Base-by-base conservation (phyloP, 2,797 vertebrate genomes). In the Micropoecilia bifurca region DNA sequence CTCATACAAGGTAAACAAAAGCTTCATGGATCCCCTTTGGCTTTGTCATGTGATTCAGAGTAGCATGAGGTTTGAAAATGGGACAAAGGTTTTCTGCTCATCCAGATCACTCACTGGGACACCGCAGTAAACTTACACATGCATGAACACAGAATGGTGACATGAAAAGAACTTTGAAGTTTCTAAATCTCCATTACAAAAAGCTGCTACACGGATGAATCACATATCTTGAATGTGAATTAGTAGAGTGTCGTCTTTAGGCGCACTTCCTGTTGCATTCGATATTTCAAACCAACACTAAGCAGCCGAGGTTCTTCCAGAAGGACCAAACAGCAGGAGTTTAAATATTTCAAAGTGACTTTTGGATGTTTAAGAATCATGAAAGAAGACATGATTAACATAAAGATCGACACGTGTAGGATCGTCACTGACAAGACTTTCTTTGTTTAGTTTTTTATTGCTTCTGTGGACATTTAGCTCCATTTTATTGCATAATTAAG, bases 1-100 rank as follows among this genome's bases (percentile, higher is more conserved):
- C 41, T 96, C 91, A 77, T 99, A 97, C 91, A 98, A 96, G 96
- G 98, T 99, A 91, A 30, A 78, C 6, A 57, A 55, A 20, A 78
- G 28, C 77, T 73, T 45, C 7, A 8, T 76, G 36, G 36, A 6
- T 9, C 9, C 39, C 18, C 59, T 81, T 45, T 68, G 33, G 74
- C 74, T 72, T 68, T 41, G 22, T 79, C 47, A 74, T 13, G 53
- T 59, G 50, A 50, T 14, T 72, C 1, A 71, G 14, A 57, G 45
- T 78, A 33, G 30, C 71, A 71, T 13, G 4, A 68, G 48, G 41
- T 80, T 71, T 61, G 59, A 50, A 78, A 41, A 80, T 66, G 28
- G 72, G 73, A 13, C 75, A 61, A 75, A 66, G 18, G 6, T 28
- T 69, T 36, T 3, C 77, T 33, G 25, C n/a, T 47, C n/a, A 36